Evolutionary conservation across 2,888 invertebrate genomes (phyloP), one percentile per base, ranked within the genome.

Genomic region (Conistra vaccinii): DNA sequence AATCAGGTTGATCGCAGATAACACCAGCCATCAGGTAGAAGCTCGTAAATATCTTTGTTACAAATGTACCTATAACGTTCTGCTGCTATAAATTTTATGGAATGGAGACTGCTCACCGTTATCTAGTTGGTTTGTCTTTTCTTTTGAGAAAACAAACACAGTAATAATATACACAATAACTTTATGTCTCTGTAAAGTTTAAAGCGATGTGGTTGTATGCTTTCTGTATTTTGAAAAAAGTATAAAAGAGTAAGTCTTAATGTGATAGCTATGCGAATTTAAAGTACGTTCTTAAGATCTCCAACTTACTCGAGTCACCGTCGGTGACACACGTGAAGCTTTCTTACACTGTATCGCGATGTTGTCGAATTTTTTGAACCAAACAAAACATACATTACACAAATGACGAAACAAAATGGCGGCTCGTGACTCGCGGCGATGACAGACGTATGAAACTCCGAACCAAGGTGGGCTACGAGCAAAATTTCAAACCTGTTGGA

Each of bases 1-100:
- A 85, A 85, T 85, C 85, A 77, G 75, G 70, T 58, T 84, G 87
- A 85, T 81, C 71, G 79, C 68, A 79, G 87, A 84, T 84, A 86
- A 68, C 84, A 73, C 76, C 67, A 81, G 57, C 55, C 78, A 81
- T 84, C 72, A 83, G 73, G 74, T 74, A 69, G 63, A 39, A 35
- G 29, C 65, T 66, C 78, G 81, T 84, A 85, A 86, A 86, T 81
- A 77, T 85, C 72, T 71, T 70, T 68, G 77, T 85, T 73, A 85
- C 77, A 61, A 61, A 73, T 85, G 77, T 83, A 79, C 77, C 62
- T 63, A 82, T 81, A 73, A 77, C 72, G 60, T 68, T 81, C 65
- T 73, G 32, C 69, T 70, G 73, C 69, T 70, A 85, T 85, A 83
- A 83, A 83, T 85, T 80, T 67, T 75, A 74, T 69, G 75, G 74